phyloP scores from a whole-genome alignment of 2,888 invertebrate genomes.

The Cybosia mesomella region DNA sequence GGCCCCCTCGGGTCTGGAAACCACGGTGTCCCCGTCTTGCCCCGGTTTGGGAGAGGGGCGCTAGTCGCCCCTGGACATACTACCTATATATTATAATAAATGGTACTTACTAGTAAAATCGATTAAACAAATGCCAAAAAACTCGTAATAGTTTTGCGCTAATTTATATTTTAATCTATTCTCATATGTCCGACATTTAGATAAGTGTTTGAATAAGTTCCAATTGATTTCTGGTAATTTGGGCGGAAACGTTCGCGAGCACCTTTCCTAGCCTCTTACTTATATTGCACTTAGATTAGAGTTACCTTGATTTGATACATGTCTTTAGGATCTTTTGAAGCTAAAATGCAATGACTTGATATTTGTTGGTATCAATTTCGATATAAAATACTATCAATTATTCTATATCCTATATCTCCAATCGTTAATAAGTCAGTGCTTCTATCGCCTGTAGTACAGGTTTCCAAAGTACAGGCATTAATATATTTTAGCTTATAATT shows the following conservation, averaged over 20 bases:
- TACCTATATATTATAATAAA: neutral
- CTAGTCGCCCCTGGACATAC: too few species aligned
- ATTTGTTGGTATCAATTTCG: too few species aligned
- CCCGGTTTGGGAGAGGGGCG: too few species aligned
- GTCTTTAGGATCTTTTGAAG: too few species aligned
- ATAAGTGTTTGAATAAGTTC: neutral
- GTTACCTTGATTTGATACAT: too few species aligned
- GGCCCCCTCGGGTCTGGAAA: too few species aligned
- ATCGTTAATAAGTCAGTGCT: neutral
- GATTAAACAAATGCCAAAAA: slow-evolving; percentile 10
- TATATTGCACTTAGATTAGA: too few species aligned
- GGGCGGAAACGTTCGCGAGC: neutral
- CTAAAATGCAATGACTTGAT: too few species aligned
- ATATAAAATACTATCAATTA: too few species aligned
- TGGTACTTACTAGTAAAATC: neutral
- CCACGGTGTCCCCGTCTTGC: too few species aligned
- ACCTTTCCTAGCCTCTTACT: neutral
- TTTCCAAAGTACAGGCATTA: too few species aligned
- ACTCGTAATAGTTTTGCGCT: slow-evolving; percentile 4
- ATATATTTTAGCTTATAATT: neutral
- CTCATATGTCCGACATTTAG: neutral
- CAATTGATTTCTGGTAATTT: neutral
- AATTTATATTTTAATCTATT: slow-evolving; percentile 1
- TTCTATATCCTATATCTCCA: neutral
- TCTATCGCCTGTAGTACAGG: neutral